Evolutionary conservation across 2,113 vertebrate genomes (phyloP).

Genomic region (Cercopithecus mona): DNA sequence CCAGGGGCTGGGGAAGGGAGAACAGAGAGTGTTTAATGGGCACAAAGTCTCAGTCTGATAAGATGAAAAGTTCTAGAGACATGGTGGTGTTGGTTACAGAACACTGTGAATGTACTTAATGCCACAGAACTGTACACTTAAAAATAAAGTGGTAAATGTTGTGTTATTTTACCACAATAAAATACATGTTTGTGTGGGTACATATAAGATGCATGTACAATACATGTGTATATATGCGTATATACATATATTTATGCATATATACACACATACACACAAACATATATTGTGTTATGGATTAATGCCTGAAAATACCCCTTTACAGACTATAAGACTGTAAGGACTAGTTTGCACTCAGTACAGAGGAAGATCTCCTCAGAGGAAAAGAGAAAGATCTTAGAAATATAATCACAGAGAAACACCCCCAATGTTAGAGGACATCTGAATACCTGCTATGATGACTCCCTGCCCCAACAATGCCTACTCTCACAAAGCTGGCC

Average conservation of each 20-base stretch:
- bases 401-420: background rate
- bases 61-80: background rate
- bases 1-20: background rate
- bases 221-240: accelerated
- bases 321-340: background rate
- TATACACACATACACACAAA: background rate
- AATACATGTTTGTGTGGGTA: background rate
- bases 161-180: background rate
- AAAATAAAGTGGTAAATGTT: background rate
- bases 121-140: background rate
- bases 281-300: too few relatives aligned
- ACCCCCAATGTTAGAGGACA: accelerated
- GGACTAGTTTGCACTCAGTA: background rate
- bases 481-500: background rate
- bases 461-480: too few relatives aligned
- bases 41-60: background rate
- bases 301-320: background rate
- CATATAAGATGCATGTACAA: background rate
- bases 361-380: background rate
- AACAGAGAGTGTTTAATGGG: background rate
- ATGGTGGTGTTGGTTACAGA: background rate
- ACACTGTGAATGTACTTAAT: background rate
- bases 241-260: background rate
- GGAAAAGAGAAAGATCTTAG: background rate
- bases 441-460: background rate